Evolutionary conservation across 2,888 invertebrate genomes (phyloP), one percentile per base, ranked within the genome.

Genomic region (Agonopterix alstromeriana): DNA sequence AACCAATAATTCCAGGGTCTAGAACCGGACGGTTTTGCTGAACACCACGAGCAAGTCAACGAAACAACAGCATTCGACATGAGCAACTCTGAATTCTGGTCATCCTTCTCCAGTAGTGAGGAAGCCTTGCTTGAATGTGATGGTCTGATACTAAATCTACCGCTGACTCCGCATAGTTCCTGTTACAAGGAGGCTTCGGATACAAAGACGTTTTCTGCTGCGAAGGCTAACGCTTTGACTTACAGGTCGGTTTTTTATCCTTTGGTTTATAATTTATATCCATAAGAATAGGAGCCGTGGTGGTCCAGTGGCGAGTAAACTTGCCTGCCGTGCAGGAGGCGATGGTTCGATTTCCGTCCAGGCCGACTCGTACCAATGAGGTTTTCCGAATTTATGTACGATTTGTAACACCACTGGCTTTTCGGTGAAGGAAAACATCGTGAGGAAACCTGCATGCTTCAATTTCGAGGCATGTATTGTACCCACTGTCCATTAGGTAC

Each of bases 81-180:
- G 80, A 94, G 94, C 58, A 93, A 94, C 78, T 94, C 94, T 0
- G 94, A 94, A 72, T 94, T 93, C 78, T 94, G 93, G 93, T 94
- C 94, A 0, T 94, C 94, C 0, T 94, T 94, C 82, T 94, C 94
- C 11, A 94, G 94, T 70, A 94, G 94, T 43, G 95, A 95, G 66
- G 95, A 95, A 67, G 93, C 94, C 0, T 78, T 95, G 3, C 70
- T 94, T 10, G 92, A 93, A 61, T 94, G 95, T 59, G 92, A 92
- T 35, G 95, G 94, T 0, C 79, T 94, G 40, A 92, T 95, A 50
- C 79, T 94, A 5, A 94, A 93, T 72, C 78, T 94, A 36, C 94
- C 94, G 0, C 73, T 94, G 3, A 92, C 92, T 0, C 93, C 94
- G 0, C 91, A 93, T 60, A 70, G 80, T 2, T 73, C 81, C 2